Evolutionary conservation across 2,888 invertebrate genomes (phyloP), one percentile per base, ranked within the genome.

Genomic region (Pollenia griseotomentosa): DNA sequence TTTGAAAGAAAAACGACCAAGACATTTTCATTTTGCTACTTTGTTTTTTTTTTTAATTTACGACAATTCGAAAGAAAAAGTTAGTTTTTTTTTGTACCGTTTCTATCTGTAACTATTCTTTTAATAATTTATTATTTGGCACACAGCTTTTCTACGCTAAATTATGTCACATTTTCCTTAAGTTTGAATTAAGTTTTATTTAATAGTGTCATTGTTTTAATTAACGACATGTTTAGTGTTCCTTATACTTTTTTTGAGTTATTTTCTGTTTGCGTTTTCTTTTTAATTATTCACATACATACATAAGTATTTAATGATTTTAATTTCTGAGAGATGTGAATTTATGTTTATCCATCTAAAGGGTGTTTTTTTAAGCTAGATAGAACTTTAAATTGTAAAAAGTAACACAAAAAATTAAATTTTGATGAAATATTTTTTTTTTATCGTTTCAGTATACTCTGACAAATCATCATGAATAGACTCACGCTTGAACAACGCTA

Each of bases 81-180:
- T 87, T 87, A 78, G 33, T 55, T 78, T 44, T 85, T 81, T 33
- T 74, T 79, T 63, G n/a, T 66, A 73, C 51, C 59, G 51, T 79
- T 82, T 77, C 73, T 77, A 77, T 81, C 75, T 85, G 81, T 73
- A 57, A 85, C 74, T 74, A 85, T 85, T 82, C 65, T 73, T 82
- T 74, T 48, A 78, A 87, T 84, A 87, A 87, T 87, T 87, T 87
- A 87, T 87, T 84, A 84, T 87, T 87, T 87, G 87, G 84, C 87
- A 87, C 81, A 81, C 84, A 87, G 78, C 87, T 84, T 84, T 82
- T 78, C 84, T 82, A 82, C 78, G 87, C 87, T 87, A 87, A 87
- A 87, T 87, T 87, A 87, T 87, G 87, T 87, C 87, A 87, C 87
- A 87, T 87, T 84, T 87, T 87, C 81, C 84, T 81, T 87, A 84